Evolutionary conservation across 2,888 invertebrate genomes (phyloP).

Genomic region (Megastigmus dorsalis): DNA sequence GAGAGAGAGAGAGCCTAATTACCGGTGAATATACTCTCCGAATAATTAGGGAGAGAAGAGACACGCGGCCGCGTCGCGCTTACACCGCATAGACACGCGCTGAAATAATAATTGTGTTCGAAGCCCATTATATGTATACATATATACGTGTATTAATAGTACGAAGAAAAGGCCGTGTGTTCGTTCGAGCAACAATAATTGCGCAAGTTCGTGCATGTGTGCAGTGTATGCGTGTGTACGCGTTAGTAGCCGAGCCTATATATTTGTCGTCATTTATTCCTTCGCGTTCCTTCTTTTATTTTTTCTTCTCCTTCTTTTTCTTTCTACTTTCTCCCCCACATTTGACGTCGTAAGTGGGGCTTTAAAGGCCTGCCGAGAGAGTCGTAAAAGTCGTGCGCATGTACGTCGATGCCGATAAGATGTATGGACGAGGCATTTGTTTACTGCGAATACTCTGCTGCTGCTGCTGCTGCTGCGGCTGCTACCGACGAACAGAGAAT

Average conservation of each 20-base stretch:
- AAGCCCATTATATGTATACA: not conserved
- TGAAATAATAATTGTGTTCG: slow-evolving; percentile 25
- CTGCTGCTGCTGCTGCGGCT: too few relatives aligned
- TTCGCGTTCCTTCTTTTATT: not conserved
- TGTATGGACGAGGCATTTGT: slow-evolving; percentile 13
- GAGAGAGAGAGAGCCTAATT: too few relatives aligned
- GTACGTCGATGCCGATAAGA: slow-evolving; percentile 15
- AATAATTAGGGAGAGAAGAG: slow-evolving; percentile 12
- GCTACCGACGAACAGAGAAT: too few relatives aligned
- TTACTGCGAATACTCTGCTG: not conserved
- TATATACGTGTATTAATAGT: not conserved
- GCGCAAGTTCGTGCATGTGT: slow-evolving; percentile 6
- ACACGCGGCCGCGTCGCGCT: not conserved
- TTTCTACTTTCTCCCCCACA: too few relatives aligned
- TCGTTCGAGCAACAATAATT: slow-evolving; percentile 34
- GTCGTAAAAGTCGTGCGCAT: slow-evolving; percentile 10
- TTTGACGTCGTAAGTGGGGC: slow-evolving; percentile 16
- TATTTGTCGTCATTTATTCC: not conserved
- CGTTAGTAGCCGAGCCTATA: not conserved
- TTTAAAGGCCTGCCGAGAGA: slow-evolving; percentile 8
- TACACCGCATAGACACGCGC: too few relatives aligned
- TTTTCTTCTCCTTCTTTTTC: slow-evolving; percentile 29
- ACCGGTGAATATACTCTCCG: not conserved
- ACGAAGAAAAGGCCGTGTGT: slow-evolving; percentile 13
- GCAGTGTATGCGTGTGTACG: not conserved